Evolutionary conservation across 1,140 invertebrate species (phyloP).

Genomic region (Diorhabda carinulata): DNA sequence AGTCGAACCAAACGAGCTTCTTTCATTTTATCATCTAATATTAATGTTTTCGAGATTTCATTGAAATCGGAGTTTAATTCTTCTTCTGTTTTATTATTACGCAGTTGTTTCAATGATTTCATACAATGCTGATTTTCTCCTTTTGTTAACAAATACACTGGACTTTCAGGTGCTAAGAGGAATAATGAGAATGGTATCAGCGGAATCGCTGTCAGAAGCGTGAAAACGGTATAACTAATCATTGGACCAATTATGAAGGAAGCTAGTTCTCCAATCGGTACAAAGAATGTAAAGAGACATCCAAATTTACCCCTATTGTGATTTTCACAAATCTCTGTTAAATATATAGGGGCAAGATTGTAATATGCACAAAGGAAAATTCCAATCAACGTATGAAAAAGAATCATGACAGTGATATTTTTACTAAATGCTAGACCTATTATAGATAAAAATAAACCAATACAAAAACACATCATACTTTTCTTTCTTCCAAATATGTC

Average conservation of each 20-base stretch:
- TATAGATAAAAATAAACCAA: slow-evolving; percentile 46
- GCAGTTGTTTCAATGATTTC: slow-evolving; percentile 60
- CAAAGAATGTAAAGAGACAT: slow-evolving; percentile 62
- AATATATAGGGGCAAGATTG: slow-evolving; percentile 51
- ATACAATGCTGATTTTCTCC: slow-evolving; percentile 58
- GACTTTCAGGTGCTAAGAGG: slow-evolving; percentile 80
- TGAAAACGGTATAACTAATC: slow-evolving; percentile 58
- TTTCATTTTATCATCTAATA: slow-evolving; percentile 50
- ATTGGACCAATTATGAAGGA: slow-evolving; percentile 58
- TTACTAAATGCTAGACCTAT: slow-evolving; percentile 46
- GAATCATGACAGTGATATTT: slow-evolving; percentile 39
- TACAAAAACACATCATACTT: slow-evolving; percentile 43
- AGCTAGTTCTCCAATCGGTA: slow-evolving; percentile 26
- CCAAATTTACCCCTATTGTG: slow-evolving; percentile 35
- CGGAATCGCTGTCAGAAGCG: slow-evolving; percentile 59
- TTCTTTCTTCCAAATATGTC: slow-evolving; percentile 45
- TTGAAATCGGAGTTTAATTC: slow-evolving; percentile 60
- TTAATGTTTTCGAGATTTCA: slow-evolving; percentile 50
- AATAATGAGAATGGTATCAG: slow-evolving; percentile 61
- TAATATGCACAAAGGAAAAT: slow-evolving; percentile 48
- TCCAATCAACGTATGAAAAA: slow-evolving; percentile 48
- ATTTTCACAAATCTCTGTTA: slow-evolving; percentile 51
- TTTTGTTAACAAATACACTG: slow-evolving; percentile 63
- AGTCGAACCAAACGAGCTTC: slow-evolving; percentile 53
- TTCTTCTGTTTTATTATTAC: slow-evolving; percentile 53